Evolutionary conservation across 2,888 invertebrate species (phyloP).

Genomic region (Acronicta alni): DNA sequence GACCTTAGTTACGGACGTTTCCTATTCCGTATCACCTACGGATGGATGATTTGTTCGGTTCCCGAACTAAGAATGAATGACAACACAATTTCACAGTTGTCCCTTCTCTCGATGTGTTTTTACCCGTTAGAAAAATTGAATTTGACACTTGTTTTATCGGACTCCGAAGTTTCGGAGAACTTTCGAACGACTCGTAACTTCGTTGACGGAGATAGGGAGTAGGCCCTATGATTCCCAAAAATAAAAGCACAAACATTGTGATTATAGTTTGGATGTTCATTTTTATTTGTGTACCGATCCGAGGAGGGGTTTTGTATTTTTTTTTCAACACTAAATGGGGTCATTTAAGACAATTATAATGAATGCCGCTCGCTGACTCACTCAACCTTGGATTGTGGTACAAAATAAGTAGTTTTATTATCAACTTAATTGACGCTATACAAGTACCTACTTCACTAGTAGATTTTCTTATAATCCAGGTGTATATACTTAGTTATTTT

Average conservation of each 20-base stretch:
- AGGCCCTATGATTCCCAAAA: conserved; percentile 44
- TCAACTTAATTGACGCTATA: conserved; percentile 24
- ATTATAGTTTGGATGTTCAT: conserved; percentile 13
- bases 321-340: conserved; percentile 20
- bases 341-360: conserved; percentile 44
- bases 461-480: neutral
- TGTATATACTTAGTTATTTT: too few species aligned
- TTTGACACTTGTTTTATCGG: too few species aligned
- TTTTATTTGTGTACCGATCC: conserved; percentile 24
- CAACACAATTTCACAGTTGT: too few species aligned
- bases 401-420: conserved; percentile 23
- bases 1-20: too few species aligned
- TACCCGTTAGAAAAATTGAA: too few species aligned
- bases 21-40: too few species aligned
- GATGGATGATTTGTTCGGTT: too few species aligned
- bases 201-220: too few species aligned
- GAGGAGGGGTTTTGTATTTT: conserved; percentile 21
- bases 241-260: conserved; percentile 17
- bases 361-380: conserved; percentile 38
- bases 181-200: too few species aligned
- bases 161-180: too few species aligned
- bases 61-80: too few species aligned
- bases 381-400: conserved; percentile 24
- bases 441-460: conserved; percentile 12
- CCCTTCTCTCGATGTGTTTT: too few species aligned